phyloP scores from a whole-genome alignment of 2,797 vertebrate genomes.

The Danio aesculapii region DNA sequence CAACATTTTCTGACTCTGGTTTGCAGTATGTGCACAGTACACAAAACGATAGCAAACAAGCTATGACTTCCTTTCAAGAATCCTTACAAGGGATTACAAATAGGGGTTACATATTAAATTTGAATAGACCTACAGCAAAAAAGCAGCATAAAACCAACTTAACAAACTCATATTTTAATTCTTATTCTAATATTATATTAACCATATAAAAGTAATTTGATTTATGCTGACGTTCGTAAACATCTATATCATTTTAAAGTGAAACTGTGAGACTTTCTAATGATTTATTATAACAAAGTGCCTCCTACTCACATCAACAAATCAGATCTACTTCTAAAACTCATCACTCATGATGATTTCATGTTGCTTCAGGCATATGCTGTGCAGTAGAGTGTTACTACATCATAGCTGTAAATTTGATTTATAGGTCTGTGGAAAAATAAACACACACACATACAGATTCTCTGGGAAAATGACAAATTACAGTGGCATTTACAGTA shows the following conservation, averaged over 20 bases:
- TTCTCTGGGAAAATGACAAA: not conserved
- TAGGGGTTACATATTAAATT: not conserved
- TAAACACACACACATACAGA: not conserved
- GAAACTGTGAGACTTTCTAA: conserved; percentile 4
- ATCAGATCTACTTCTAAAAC: not conserved
- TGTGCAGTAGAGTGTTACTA: not conserved
- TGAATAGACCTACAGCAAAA: not conserved
- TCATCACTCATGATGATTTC: conserved; percentile 2
- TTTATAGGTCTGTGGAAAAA: conserved; percentile 1
- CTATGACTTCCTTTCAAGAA: not conserved
- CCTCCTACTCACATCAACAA: not conserved
- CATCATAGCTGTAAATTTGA: not conserved
- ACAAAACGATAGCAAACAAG: not conserved
- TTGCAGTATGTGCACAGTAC: not conserved
- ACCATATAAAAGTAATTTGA: not conserved
- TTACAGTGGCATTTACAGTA: not conserved
- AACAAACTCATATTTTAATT: not conserved
- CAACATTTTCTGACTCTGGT: no score
- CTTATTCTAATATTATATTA: no score
- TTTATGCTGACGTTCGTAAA: not conserved
- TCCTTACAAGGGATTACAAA: not conserved
- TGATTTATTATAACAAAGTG: not conserved
- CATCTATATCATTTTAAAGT: not conserved
- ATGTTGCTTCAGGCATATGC: not conserved
- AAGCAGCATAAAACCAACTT: not conserved